Evolutionary conservation across 2,888 invertebrate species (phyloP), one percentile per base, ranked within the genome.

Genomic region (Drosophila peninsularis): DNA sequence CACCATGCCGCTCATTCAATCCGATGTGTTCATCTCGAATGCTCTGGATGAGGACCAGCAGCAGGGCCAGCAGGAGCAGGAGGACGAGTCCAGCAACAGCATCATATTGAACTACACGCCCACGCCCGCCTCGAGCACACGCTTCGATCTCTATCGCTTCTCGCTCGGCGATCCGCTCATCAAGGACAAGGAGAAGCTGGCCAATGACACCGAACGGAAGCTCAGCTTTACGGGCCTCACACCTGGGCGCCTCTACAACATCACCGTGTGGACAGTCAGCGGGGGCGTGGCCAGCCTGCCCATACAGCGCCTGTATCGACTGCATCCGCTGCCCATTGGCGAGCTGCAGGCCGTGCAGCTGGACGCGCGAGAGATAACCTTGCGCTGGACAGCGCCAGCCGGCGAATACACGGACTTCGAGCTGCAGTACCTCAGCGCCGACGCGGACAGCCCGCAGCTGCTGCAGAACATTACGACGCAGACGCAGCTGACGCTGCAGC

Each of bases 231-330:
- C 93, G 41, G 95, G 94, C n/a, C 93, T 98, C 14, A 94, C 95
- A 68, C 97, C 98, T 3, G 98, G 98, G 39, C 94, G 96, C 77
- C 94, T 98, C 39, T 98, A 98, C 93, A 98, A 98, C 93, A 96
- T 98, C 74, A 97, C 97, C 53, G 96, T 97, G 85, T 98, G 98
- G 98, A 98, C 98, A 7, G 96, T 98, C 34, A 96, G 96, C 64
- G 95, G 95, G 76, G 95, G 95, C 90, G 96, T 98, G 44, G 95
- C 95, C 75, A 97, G 97, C 92, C 95, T 96, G 91, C 98, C 98
- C 4, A 94, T 98, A 78, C 95, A 96, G 90, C 94, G 97, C 11
- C 96, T 97, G 92, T 97, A 97, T 90, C 94, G 98, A 62, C 94
- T 98, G 72, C 96, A 95, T 93, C 98, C 98, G 6, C 96, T 97